Evolutionary conservation across 2,888 invertebrate species (phyloP), one percentile per base, ranked within the genome.

Genomic region (Drosophila mayaguana): DNA sequence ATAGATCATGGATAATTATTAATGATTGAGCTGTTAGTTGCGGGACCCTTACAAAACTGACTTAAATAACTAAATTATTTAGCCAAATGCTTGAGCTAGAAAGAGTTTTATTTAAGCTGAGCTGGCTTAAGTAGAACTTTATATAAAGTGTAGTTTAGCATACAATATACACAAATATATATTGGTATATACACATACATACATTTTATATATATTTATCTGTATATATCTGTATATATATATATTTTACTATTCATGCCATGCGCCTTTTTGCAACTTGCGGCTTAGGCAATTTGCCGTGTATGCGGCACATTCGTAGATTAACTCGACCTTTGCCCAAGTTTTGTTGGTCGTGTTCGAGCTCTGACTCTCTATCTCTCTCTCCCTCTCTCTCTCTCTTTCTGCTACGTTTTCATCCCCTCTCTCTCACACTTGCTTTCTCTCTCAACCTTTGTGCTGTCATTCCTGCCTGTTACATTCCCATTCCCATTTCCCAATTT

Each of bases 321-420:
- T 87, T 81, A 83, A 84, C 68, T 82, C 82, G 73, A 84, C 82
- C 78, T 83, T 73, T 72, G 81, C 62, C 67, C 70, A 72, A 70
- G 66, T 80, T 62, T 68, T 55, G 61, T 45, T 40, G 54, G 40
- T 40, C 54, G 40, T 40, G 18, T 25, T 25, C 18, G 8, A 40
- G 40, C 40, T 40, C 18, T 6, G 2, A 3, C 38, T 36, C 12
- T 18, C 14, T 3, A 7, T 0, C 54, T 3, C 11, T 14, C n/a
- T 2, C 40, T 4, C 14, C 7, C 12, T 11, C n/a, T 3, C 40
- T 40, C n/a, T 28, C 18, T 18, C 12, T 14, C 18, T 28, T 12
- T 11, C 22, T 28, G 25, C 5, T 25, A 5, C 25, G 25, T 3
- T 25, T 25, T 25, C 6, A 5, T 34, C 3, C 32, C 32, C 20